phyloP scores from a whole-genome alignment of 2,888 invertebrate species.

The Parelbella ahira region DNA sequence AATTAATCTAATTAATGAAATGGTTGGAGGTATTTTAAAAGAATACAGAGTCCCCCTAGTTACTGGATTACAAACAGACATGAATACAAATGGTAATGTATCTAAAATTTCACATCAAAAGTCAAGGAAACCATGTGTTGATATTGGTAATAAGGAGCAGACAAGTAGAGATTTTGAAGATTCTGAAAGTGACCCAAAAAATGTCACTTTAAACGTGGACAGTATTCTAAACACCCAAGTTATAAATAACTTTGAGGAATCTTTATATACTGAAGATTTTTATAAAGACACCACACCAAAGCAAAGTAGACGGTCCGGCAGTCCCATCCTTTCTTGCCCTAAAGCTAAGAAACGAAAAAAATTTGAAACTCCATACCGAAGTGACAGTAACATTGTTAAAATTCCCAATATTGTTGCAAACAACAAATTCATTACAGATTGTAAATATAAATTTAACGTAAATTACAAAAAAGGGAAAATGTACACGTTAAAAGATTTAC shows the following conservation, averaged over 20 bases:
- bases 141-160: not conserved
- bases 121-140: conserved; percentile 2
- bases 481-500: conserved; percentile 43
- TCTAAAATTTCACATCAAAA: conserved; percentile 44
- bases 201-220: conserved; percentile 29
- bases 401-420: conserved; percentile 29
- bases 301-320: conserved; percentile 52
- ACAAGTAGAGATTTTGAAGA: too few relatives aligned
- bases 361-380: conserved; percentile 55
- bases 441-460: conserved; percentile 35
- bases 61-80: conserved; percentile 47
- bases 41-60: not conserved
- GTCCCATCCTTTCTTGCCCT: conserved; percentile 65
- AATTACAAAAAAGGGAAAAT: conserved; percentile 55
- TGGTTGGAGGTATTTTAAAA: conserved; percentile 16
- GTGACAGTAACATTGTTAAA: conserved; percentile 26
- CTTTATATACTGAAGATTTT: conserved; percentile 61
- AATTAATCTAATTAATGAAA: conserved; percentile 4
- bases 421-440: too few relatives aligned
- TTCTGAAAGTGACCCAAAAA: not conserved
- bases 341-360: conserved; percentile 54
- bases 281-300: conserved; percentile 36
- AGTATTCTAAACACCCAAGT: conserved; percentile 56
- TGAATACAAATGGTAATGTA: conserved; percentile 42
- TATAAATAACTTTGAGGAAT: conserved; percentile 57